phyloP scores from a whole-genome alignment of 2,888 invertebrate genomes.

The Pandemis corylana region DNA sequence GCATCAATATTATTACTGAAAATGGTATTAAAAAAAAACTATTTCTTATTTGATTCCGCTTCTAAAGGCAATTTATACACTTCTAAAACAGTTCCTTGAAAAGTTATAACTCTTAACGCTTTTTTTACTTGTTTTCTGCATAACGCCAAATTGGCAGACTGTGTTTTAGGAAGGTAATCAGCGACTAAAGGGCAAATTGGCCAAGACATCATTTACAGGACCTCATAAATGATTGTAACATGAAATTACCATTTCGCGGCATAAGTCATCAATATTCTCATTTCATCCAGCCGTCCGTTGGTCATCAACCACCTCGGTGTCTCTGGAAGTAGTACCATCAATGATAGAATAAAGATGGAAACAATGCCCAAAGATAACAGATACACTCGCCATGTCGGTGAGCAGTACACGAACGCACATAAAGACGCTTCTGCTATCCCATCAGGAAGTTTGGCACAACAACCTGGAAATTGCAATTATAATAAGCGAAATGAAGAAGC shows the following conservation, averaged over 20 bases:
- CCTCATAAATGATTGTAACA: background rate
- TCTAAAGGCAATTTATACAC: background rate
- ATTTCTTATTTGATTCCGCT: background rate
- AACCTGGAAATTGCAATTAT: conserved; percentile 42
- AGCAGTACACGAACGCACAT: conserved; percentile 58
- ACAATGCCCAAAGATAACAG: conserved; percentile 51
- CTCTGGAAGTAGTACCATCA: conserved; percentile 60
- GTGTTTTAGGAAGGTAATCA: no score
- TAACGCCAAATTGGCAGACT: no score
- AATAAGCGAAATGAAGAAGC: background rate
- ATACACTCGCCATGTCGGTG: conserved; percentile 58
- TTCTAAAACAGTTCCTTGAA: background rate
- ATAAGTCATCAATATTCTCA: conserved; percentile 54
- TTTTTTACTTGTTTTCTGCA: no score
- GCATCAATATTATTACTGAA: conserved; percentile 60
- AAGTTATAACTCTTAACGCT: no score
- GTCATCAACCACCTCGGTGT: conserved; percentile 69
- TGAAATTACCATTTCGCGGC: conserved; percentile 61
- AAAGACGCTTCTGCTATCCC: conserved; percentile 53
- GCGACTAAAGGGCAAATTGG: no score
- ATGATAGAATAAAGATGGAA: conserved; percentile 51
- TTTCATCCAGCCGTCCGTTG: conserved; percentile 55
- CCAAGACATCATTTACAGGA: no score
- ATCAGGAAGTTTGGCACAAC: conserved; percentile 54
- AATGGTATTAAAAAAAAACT: background rate